Conservation (phyloP, 2,797 vertebrate genomes). For the Anabacerthia variegaticeps region DNA sequence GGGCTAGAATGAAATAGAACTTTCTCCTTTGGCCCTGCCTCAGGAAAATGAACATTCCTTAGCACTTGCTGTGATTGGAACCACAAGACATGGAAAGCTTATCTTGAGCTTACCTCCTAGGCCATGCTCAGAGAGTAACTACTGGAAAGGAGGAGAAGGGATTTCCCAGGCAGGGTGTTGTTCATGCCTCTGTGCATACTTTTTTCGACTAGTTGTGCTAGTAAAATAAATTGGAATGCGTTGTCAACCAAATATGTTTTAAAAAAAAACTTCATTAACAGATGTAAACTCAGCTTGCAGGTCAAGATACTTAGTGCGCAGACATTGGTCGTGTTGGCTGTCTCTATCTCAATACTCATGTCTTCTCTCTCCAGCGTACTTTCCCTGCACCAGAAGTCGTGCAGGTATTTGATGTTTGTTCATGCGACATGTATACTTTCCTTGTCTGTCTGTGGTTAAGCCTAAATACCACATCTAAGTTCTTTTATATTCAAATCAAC, state of each 20-base stretch:
- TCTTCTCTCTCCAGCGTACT: background rate
- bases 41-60: background rate
- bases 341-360: background rate
- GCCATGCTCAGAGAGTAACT: background rate
- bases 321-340: background rate
- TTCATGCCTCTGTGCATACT: background rate
- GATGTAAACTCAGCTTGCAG: background rate
- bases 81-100: background rate
- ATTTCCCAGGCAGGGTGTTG: background rate
- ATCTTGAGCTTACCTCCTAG: background rate
- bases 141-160: background rate
- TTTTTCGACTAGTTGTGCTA: background rate
- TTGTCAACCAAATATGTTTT: background rate
- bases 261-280: background rate
- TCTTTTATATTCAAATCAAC: constrained; percentile 29
- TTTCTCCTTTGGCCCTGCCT: background rate
- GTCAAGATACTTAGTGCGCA: background rate
- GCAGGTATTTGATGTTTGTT: constrained; percentile 34
- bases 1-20: background rate
- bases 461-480: constrained; percentile 38
- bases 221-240: background rate
- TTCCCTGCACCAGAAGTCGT: background rate
- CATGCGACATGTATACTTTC: constrained; percentile 20
- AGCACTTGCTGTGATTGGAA: background rate
- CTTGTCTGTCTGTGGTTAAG: constrained; percentile 34